Conservation (phyloP, 35 echinoderm and acorn worm genomes). For the Lytechinus variegatus region DNA sequence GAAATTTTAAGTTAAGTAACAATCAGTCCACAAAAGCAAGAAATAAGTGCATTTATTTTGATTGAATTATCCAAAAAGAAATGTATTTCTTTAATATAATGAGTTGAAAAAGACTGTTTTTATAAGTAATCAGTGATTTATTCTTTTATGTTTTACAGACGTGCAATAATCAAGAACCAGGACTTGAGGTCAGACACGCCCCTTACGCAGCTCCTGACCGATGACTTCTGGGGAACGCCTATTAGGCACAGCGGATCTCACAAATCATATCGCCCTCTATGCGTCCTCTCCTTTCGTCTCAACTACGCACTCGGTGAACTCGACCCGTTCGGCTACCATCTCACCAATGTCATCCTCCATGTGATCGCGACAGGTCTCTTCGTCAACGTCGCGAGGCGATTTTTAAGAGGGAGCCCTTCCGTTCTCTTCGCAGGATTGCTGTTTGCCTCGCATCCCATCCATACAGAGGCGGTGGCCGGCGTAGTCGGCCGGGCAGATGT, state of each 20-base stretch:
- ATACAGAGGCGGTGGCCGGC: slow-evolving; percentile 94
- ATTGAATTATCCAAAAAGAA: too few species aligned
- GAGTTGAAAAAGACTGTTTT: too few species aligned
- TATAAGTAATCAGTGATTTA: too few species aligned
- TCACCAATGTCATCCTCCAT: slow-evolving; percentile 78
- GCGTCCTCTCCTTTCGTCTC: slow-evolving; percentile 83
- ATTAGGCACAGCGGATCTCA: slow-evolving; percentile 87
- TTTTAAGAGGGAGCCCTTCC: slow-evolving; percentile 49
- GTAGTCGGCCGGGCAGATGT: slow-evolving; percentile 94
- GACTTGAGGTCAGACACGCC: slow-evolving; percentile 80
- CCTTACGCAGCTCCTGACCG: slow-evolving; percentile 66
- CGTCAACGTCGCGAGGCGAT: not conserved
- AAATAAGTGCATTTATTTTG: too few species aligned
- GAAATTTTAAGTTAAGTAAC: too few species aligned
- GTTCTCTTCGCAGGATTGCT: slow-evolving; percentile 56
- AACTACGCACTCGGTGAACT: slow-evolving; percentile 80
- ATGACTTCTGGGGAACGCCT: slow-evolving; percentile 98
- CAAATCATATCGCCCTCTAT: slow-evolving; percentile 96
- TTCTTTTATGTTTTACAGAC: slow-evolving; percentile 54
- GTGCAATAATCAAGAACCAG: slow-evolving; percentile 94
- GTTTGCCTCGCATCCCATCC: slow-evolving; percentile 86
- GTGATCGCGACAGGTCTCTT: slow-evolving; percentile 53
- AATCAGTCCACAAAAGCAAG: too few species aligned
- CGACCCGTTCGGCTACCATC: slow-evolving; percentile 88
- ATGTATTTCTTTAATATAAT: too few species aligned